Conservation (phyloP, 2,113 vertebrate genomes). For the Diphyllodes magnificus region DNA sequence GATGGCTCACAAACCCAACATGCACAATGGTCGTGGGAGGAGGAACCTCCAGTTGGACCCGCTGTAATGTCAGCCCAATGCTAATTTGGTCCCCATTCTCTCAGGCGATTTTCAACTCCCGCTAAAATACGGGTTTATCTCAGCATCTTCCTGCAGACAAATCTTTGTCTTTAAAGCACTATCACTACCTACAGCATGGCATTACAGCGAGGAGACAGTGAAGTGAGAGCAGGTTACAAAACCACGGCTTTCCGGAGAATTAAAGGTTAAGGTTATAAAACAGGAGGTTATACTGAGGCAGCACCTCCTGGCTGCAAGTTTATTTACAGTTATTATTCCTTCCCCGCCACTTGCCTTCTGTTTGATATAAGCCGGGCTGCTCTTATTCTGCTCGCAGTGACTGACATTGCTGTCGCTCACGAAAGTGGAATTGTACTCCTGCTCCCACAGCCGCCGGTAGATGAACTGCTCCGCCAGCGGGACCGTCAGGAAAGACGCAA, state of each 20-base stretch:
- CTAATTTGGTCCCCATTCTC: background rate
- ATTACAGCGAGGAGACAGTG: background rate
- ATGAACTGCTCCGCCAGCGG: slow-evolving; percentile 86
- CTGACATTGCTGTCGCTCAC: slow-evolving; percentile 61
- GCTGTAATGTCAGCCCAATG: background rate
- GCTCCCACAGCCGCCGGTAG: slow-evolving; percentile 84
- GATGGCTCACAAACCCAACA: background rate
- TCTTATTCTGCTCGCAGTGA: slow-evolving; percentile 74
- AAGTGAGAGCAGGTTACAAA: background rate
- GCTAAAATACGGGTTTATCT: background rate
- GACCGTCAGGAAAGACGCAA: slow-evolving; percentile 70
- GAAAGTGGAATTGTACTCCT: slow-evolving; percentile 79
- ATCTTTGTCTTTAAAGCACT: background rate
- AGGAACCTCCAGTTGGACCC: background rate
- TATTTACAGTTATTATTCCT: background rate
- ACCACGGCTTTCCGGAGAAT: background rate
- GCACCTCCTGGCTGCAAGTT: background rate
- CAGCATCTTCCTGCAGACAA: background rate
- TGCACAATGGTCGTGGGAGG: background rate
- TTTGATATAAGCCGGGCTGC: slow-evolving; percentile 54
- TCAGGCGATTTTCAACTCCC: background rate
- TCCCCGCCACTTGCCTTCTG: slow-evolving; percentile 69
- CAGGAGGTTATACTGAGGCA: background rate
- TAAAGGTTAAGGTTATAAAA: background rate
- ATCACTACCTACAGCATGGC: background rate